Base-by-base conservation (phyloP, 2,113 vertebrate species). In the Silurus asotus region DNA sequence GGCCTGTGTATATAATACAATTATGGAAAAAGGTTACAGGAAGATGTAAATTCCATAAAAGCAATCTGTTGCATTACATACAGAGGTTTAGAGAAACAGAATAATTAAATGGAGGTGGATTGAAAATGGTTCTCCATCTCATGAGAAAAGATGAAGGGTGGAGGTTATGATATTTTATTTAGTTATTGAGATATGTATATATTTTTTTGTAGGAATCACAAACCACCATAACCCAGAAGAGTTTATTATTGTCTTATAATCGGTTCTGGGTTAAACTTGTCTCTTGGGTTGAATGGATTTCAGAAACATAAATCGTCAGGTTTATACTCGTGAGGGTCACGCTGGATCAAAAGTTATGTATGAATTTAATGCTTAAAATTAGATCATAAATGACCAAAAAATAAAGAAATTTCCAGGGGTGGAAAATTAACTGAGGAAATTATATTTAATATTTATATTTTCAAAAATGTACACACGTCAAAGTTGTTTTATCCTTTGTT, bases 21-120 rank as follows among this genome's bases (percentile, higher is more conserved):
- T 81, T 87, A 72, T 49, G 51, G 49, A 84, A 56, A 64, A 81
- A 84, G 53, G 58, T 83, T 83, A 61, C 49, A 56, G 58, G 75
- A 90, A 90, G 90, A 58, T 75, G 83, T 88, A 37, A 87, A 89
- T 85, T 78, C 85, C 76, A 90, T 81, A 89, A 81, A 59, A 87
- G 88, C 88, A 84, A 85, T 65, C 89, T 20, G 84, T 83, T 74
- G 75, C 86, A 87, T 87, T 87, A 86, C 90, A 76, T 45, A 55
- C 45, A 76, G 48, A 59, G 64, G 48, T 45, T 23, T 58, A 69
- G 74, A 53, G 48, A 58, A 67, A 65, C 62, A 37, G 53, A 48
- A 45, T 13, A 62, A 28, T 69, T 37, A 77, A 80, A 48, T n/a
- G 28, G 6, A 64, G 56, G 2, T 6, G n/a, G 55, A 49, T 3